phyloP scores from a whole-genome alignment of 2,797 vertebrate species.

The Coranthus polyacanthus region DNA sequence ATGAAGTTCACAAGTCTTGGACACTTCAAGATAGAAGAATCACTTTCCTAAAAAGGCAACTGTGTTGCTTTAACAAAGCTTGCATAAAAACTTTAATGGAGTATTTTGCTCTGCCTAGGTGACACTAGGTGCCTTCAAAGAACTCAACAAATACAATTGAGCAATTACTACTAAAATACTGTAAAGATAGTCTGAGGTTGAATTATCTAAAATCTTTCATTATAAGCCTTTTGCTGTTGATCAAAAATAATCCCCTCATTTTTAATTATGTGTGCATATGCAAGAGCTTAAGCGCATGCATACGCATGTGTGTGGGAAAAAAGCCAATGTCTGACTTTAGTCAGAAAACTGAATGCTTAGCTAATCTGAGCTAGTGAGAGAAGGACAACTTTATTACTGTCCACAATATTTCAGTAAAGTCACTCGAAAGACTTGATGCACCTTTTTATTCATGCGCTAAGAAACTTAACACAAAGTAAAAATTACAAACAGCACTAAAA shows the following conservation, averaged over 20 bases:
- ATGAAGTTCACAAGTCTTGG: conserved; percentile 60
- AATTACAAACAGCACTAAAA: conserved; percentile 59
- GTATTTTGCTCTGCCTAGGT: conserved; percentile 74
- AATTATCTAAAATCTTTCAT: conserved; percentile 65
- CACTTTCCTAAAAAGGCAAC: conserved; percentile 45
- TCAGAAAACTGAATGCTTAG: conserved; percentile 67
- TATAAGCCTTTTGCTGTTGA: conserved; percentile 78
- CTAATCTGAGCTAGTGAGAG: conserved; percentile 69
- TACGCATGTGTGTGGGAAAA: conserved; percentile 78
- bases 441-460: conserved; percentile 55
- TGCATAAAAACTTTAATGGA: conserved; percentile 49
- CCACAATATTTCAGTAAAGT: conserved; percentile 48
- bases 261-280: conserved; percentile 75
- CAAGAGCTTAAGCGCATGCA: conserved; percentile 78
- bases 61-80: conserved; percentile 56
- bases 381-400: conserved; percentile 63
- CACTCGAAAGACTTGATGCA: conserved; percentile 59
- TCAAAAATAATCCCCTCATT: conserved; percentile 65
- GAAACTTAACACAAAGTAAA: conserved; percentile 31
- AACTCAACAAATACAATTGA: conserved; percentile 70
- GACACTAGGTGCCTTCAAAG: conserved; percentile 81
- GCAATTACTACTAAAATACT: conserved; percentile 68
- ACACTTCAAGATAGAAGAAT: conserved; percentile 59
- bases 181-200: conserved; percentile 68
- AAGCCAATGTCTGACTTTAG: conserved; percentile 67